A percentile compares a stretch with the other conserved stretches of the same genome.
These are phyloP conservation scores for Leptatherina wallacei DNA, from an alignment of 2,797 vertebrate species.

Conservation along the genomic window DNA sequence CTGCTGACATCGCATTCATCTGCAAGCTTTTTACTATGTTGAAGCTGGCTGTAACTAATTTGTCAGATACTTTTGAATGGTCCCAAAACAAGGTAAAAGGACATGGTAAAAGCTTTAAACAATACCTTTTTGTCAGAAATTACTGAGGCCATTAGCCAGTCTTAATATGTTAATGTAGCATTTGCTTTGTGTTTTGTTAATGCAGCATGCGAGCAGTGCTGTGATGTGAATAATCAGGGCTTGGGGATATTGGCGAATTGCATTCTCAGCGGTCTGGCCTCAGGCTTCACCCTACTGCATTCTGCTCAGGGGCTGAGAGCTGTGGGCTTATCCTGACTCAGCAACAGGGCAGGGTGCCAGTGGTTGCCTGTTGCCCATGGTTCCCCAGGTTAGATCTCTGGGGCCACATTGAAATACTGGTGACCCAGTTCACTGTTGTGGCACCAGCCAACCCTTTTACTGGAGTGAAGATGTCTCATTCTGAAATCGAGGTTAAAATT, in stretches of 20 bases:
- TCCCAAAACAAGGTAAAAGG: neutral
- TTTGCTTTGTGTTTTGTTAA: conserved; percentile 52
- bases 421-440: conserved; percentile 66
- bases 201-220: conserved; percentile 51
- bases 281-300: conserved; percentile 67
- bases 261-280: conserved; percentile 72
- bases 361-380: conserved; percentile 58
- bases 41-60: conserved; percentile 21
- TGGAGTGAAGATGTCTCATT: conserved; percentile 32
- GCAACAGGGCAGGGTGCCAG: conserved; percentile 77
- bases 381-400: conserved; percentile 61
- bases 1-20: conserved; percentile 29
- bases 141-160: conserved; percentile 7
- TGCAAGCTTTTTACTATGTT: conserved; percentile 38
- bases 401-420: conserved; percentile 57
- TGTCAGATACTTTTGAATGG: conserved; percentile 25
- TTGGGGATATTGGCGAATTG: conserved; percentile 61
- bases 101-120: conserved; percentile 19
- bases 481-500: conserved; percentile 34
- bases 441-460: conserved; percentile 42
- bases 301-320: conserved; percentile 59
- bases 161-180: conserved; percentile 45
- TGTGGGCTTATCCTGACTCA: conserved; percentile 77
- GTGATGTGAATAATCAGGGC: conserved; percentile 66
- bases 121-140: conserved; percentile 4